These are phyloP conservation scores for Cavia aperea DNA, from an alignment of 2,113 vertebrate genomes.

Conservation along the genomic window DNA sequence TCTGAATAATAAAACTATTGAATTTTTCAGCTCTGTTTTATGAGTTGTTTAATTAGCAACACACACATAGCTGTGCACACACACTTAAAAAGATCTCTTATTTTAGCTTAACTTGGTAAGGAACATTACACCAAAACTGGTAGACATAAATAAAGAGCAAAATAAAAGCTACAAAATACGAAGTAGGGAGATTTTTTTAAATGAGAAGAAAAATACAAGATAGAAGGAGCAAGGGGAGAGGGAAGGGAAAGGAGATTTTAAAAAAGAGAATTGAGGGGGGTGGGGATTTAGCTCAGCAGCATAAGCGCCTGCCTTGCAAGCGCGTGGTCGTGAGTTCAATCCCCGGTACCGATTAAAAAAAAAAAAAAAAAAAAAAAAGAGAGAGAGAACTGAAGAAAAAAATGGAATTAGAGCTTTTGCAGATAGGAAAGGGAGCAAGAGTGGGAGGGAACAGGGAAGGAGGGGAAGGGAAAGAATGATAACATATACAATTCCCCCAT, in stretches of 20 bases:
- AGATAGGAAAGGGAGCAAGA: not conserved
- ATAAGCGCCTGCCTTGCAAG: too few species aligned
- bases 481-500: too few species aligned
- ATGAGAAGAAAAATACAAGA: not conserved
- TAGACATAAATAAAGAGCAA: not conserved
- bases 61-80: not conserved
- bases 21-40: not conserved
- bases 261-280: not conserved
- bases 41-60: not conserved
- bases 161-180: not conserved
- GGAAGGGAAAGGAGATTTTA: not conserved
- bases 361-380: too few species aligned
- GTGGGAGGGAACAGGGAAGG: not conserved
- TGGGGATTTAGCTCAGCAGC: too few species aligned
- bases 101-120: not conserved
- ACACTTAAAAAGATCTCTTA: not conserved
- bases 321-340: too few species aligned
- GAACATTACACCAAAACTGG: not conserved
- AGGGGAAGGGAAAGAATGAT: not conserved
- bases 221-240: not conserved
- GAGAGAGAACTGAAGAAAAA: not conserved
- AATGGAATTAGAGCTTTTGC: not conserved
- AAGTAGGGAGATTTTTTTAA: not conserved
- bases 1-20: too few species aligned
- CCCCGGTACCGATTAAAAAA: too few species aligned